phyloP scores from a whole-genome alignment of 2,113 vertebrate species.

The Anarrhichthys ocellatus region DNA sequence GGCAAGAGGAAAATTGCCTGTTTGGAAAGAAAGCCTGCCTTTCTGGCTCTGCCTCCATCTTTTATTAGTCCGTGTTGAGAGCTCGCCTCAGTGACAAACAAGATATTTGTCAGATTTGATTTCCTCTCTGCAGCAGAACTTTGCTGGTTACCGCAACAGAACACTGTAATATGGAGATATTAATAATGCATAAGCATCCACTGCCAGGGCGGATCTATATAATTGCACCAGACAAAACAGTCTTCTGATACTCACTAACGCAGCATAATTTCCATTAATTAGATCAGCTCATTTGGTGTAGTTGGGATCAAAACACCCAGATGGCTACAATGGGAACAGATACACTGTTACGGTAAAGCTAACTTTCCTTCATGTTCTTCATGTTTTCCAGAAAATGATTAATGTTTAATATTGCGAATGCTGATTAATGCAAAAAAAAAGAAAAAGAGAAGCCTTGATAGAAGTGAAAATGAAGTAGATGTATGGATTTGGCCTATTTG shows the following conservation, averaged over 20 bases:
- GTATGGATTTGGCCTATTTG: slow-evolving; percentile 6
- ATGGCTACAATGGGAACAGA: not conserved
- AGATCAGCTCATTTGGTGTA: slow-evolving; percentile 26
- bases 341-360: slow-evolving; percentile 1
- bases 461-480: slow-evolving; percentile 2
- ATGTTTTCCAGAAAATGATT: not conserved
- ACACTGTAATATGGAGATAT: slow-evolving; percentile 62
- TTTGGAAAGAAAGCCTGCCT: slow-evolving; percentile 65
- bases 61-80: slow-evolving; percentile 65
- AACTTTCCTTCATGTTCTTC: not conserved
- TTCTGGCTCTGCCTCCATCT: slow-evolving; percentile 45
- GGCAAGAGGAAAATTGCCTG: slow-evolving; percentile 79
- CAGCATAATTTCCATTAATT: slow-evolving; percentile 64
- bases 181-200: slow-evolving; percentile 70
- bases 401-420: slow-evolving; percentile 13
- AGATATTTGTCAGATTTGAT: slow-evolving; percentile 73
- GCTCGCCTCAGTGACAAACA: slow-evolving; percentile 65
- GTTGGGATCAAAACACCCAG: slow-evolving; percentile 35
- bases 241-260: slow-evolving; percentile 60
- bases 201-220: slow-evolving; percentile 62
- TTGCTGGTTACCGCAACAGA: slow-evolving; percentile 61
- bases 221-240: slow-evolving; percentile 72
- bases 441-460: not conserved
- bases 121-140: slow-evolving; percentile 57
- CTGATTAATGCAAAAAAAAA: slow-evolving; percentile 17